Evolutionary conservation across 2,113 vertebrate genomes (phyloP), one percentile per base, ranked within the genome.

Genomic region (Dissostichus mawsoni): DNA sequence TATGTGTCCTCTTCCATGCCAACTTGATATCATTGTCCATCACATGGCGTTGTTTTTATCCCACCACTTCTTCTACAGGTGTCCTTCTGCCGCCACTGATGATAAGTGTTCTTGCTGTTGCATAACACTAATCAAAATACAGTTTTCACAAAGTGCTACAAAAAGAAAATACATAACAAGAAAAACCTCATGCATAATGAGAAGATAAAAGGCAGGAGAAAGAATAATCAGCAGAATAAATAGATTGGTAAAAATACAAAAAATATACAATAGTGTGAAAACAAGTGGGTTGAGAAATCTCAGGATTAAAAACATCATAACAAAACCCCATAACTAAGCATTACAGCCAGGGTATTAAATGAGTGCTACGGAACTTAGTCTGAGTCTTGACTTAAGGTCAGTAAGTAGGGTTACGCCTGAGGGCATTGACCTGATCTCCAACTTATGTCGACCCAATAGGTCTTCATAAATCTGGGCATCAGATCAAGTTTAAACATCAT

Each of bases 371-470:
- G 71, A 69, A 17, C 25, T 73, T 12, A 50, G 33, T 78, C 10
- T 23, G 1, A 47, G 51, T 85, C 65, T 80, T 58, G 61, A 78
- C 62, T 17, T 33, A 64, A 36, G 69, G 58, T 78, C 61, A 68
- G 76, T 51, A 36, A 11, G 47, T 11, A 11, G 57, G 64, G 58
- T 51, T 29, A 29, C 17, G 50, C 66, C 83, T 36, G 36, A 36
- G 57, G 72, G 47, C 53, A 47, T 63, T 64, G 66, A 85, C 48
- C 84, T 68, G 56, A 81, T 75, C 69, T 63, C 48, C 68, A 75
- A 67, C 73, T 67, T 33, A 6, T 11, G 3, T 7, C 2, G 17
- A 78, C 52, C 41, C 9, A 36, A 44, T 5, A 68, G 70, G 58
- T 80, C 71, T 69, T 58, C 14, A 18, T 33, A 73, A 57, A 73